Base-by-base conservation (phyloP, 2,797 vertebrate species). In the Scolopax rusticola region DNA sequence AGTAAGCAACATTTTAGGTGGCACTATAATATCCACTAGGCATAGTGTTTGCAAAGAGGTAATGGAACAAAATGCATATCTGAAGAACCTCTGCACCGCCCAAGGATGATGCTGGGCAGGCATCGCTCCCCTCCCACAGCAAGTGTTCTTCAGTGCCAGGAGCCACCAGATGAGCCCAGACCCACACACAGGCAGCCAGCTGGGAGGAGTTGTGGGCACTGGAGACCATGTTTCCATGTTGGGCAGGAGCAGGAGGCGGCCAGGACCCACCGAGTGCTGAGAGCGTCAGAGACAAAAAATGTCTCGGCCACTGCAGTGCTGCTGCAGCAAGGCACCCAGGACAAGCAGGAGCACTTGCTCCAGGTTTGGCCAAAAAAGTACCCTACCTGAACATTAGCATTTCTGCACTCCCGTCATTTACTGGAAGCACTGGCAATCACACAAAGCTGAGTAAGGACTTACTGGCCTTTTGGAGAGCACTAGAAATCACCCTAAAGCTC, bases 181-280 rank as follows among this genome's bases (percentile, higher is more conserved):
- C 6, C 47, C 3, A 1, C 17, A 4, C 1, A 24, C 28, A 48
- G 5, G 15, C 1, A 1, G 53, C 11, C 9, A 4, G n/a, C 33
- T 47, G 40, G 40, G 40, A 74, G 51, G 14, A 38, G 59, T 17
- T 8, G 1, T 2, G 63, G 43, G 9, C 59, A 25, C 51, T 5
- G 3, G 15, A 50, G 50, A 50, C 18, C 32, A 8, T 0, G 2
- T 32, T 27, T 41, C 61, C 12, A 8, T 0, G 0, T 0, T 24
- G 41, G 40, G 43, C n/a, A 77, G 54, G 17, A 40, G 28, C 10
- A 45, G 57, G 32, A 68, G 14, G 6, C 17, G 11, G 5, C 38
- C 15, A 9, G 63, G 48, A 86, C 8, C 25, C 2, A 0, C 9
- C 1, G 1, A 12, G 20, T 25, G 23, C 59, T 12, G 1, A 0